phyloP scores from a whole-genome alignment of 2,113 vertebrate genomes.

The Gallinago undulata region DNA sequence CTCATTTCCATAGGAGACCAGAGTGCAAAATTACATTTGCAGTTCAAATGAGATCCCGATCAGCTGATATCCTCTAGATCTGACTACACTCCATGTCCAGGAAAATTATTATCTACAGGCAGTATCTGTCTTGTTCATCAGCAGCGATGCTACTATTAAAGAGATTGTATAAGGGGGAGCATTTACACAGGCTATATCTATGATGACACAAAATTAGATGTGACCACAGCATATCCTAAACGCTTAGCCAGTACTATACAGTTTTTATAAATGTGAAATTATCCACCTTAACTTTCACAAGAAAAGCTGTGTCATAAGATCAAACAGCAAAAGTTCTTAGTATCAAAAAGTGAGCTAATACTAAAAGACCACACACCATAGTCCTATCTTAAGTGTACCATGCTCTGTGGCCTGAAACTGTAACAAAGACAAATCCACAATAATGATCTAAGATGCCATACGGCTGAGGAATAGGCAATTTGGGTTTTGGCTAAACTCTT shows the following conservation, averaged over 20 bases:
- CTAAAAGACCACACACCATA: not conserved
- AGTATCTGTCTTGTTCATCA: not conserved
- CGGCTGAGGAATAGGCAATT: not conserved
- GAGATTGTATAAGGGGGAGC: not conserved
- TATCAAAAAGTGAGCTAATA: not conserved
- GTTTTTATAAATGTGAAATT: not conserved
- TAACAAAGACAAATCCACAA: not conserved
- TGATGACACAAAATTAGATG: not conserved
- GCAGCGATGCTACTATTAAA: not conserved
- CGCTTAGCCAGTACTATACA: not conserved
- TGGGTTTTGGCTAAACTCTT: not conserved
- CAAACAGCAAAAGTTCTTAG: not conserved
- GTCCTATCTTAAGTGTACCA: fast-evolving
- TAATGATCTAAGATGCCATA: not conserved
- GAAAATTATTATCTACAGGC: not conserved
- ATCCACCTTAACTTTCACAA: not conserved
- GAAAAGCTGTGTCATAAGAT: not conserved
- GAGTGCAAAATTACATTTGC: not conserved
- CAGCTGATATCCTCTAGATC: not conserved
- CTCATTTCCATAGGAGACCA: not conserved
- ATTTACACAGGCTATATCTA: not conserved
- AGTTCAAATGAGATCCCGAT: not conserved
- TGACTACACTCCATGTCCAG: not conserved
- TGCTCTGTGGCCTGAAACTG: not conserved
- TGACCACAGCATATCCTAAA: not conserved